Base-by-base conservation (phyloP, 1,140 invertebrate species). In the Drosophila tropicalis region DNA sequence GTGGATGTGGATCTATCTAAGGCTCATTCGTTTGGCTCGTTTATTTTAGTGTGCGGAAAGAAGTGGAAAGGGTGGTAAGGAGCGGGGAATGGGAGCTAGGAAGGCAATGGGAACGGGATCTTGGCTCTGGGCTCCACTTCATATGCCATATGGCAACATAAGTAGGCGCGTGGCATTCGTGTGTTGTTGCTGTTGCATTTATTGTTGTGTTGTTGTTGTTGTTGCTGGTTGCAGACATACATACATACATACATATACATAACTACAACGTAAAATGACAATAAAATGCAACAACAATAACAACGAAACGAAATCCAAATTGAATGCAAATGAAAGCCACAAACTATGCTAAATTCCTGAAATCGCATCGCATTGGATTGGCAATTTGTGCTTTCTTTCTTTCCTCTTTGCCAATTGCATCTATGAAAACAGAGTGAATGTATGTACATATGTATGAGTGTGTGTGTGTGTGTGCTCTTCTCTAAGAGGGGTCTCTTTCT, bases 321-420 rank as follows among this genome's bases (percentile, higher is more conserved):
- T 91, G 85, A 91, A 91, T 91, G 90, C 90, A 91, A 91, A 91
- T 91, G 90, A 91, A 91, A 91, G 90, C 83, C 84, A 89, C 84
- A 89, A 89, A 89, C 84, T 89, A 89, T 89, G 84, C 84, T 90
- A 90, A 90, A 90, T 90, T 90, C 86, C 82, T 90, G 81, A 90
- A 90, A 90, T 90, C 83, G 83, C 83, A 77, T 77, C 74, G 79
- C 79, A 90, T 81, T 77, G 86, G 72, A 84, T 90, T 89, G 80
- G 81, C 84, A 89, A 89, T 89, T 89, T 89, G 83, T 89, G 84
- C 84, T 51, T 51, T 51, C 84, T 51, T 51, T 51, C 84, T 89
- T 89, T 89, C 85, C 84, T 89, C 84, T 89, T 72, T 82, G 64
- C 55, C 68, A 44, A 57, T 57, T 58, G 32, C 44, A 47, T 51